A percentile compares a stretch with the other conserved stretches of the same genome.
Evolutionary conservation across 53 echinoderm and acorn worm genomes (phyloP).

Genomic region (Temnopleurus reevesii): DNA sequence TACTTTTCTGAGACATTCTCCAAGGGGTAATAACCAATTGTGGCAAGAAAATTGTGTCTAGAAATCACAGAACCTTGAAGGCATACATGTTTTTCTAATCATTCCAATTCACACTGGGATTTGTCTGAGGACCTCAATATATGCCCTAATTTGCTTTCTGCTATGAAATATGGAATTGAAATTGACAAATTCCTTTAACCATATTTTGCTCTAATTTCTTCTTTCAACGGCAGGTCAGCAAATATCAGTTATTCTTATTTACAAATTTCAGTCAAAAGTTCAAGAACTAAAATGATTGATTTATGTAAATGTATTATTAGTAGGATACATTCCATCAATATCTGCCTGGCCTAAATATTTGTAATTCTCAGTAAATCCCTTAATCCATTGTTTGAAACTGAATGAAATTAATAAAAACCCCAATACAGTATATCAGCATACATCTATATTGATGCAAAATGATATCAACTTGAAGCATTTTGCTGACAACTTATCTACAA

Average conservation of each 20-base stretch:
- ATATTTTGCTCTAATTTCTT: constrained; percentile 8
- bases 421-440: no score
- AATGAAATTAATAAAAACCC: no score
- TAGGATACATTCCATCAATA: no score
- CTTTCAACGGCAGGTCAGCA: constrained; percentile 1
- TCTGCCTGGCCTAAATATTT: no score
- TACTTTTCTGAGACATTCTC: constrained; percentile 10
- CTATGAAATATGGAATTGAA: neutral
- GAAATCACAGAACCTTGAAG: constrained; percentile 12
- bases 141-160: constrained; percentile 10
- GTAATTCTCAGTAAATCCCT: no score
- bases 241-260: neutral
- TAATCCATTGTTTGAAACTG: no score
- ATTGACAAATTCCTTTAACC: neutral
- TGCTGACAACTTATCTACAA: no score
- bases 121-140: constrained; percentile 4
- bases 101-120: constrained; percentile 1
- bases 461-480: no score
- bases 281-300: neutral
- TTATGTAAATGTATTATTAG: no score
- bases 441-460: no score
- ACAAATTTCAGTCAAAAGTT: neutral
- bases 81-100: constrained; percentile 33
- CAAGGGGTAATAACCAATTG: constrained; percentile 16
- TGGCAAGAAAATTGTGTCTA: constrained; percentile 20